Percentiles rank a stretch among this genome's conserved stretches.
Evolutionary conservation across 2,888 invertebrate species (phyloP).

Genomic region (Lydus trimaculatus): DNA sequence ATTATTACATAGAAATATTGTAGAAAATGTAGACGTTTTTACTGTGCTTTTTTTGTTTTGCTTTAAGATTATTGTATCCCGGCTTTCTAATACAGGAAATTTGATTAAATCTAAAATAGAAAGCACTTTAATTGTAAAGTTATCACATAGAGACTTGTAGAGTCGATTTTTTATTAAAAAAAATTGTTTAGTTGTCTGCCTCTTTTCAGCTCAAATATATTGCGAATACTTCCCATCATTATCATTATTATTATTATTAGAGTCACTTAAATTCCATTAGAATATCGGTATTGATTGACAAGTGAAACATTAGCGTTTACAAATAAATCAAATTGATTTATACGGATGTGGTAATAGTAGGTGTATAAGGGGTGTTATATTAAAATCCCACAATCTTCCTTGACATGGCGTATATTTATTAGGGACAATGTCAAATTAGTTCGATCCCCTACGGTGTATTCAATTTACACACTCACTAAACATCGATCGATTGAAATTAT

Average conservation of each 20-base stretch:
- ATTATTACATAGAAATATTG: not conserved
- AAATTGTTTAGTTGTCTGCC: too few species aligned
- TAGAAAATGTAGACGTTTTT: not conserved
- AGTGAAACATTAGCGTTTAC: not conserved
- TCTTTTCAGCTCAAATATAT: too few species aligned
- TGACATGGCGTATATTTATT: slow-evolving; percentile 5
- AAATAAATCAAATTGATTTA: slow-evolving; percentile 28
- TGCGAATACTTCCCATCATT: too few species aligned
- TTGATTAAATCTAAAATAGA: not conserved
- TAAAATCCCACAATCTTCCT: slow-evolving; percentile 21
- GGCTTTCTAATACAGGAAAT: not conserved
- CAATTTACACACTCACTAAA: not conserved
- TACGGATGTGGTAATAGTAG: not conserved
- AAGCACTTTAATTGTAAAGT: not conserved
- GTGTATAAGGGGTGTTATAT: not conserved
- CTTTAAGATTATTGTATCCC: too few species aligned
- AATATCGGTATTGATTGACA: not conserved
- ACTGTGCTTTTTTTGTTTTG: too few species aligned
- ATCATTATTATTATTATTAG: not conserved
- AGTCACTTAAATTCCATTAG: slow-evolving; percentile 1
- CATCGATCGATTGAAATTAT: too few species aligned
- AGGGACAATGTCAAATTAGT: not conserved
- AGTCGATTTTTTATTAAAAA: not conserved
- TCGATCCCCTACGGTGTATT: not conserved
- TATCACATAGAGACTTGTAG: not conserved